A percentile compares a stretch with the other conserved stretches of the same genome.
These are phyloP conservation scores for Cinara cedri DNA, from an alignment of 2,888 invertebrate species.

Conservation along the genomic window DNA sequence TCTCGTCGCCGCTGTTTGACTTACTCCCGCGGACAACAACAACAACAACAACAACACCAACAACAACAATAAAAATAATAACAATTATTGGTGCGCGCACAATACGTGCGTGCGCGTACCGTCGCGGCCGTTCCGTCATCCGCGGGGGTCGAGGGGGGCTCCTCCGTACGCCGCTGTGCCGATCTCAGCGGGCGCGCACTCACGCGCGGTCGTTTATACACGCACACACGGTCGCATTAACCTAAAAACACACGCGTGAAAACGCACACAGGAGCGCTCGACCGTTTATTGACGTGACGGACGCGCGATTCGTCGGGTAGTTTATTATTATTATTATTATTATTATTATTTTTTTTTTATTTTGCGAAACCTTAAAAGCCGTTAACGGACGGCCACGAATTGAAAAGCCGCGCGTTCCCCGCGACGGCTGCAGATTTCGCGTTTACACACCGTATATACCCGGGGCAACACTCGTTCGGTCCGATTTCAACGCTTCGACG, in stretches of 20 bases:
- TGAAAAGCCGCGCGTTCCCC: background rate
- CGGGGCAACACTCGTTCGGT: too few species aligned
- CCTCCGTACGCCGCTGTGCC: conserved; percentile 44
- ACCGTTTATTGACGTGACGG: background rate
- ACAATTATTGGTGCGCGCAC: background rate
- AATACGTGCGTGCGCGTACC: background rate
- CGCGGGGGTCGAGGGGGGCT: conserved; percentile 26
- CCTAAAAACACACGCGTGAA: too few species aligned
- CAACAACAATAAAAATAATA: too few species aligned
- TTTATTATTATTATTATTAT: background rate
- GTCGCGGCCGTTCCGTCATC: conserved; percentile 33
- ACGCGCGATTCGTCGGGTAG: background rate
- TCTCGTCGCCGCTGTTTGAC: background rate
- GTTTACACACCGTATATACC: too few species aligned
- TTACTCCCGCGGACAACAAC: background rate
- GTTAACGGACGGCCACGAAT: conserved; percentile 5
- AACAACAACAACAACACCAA: too few species aligned
- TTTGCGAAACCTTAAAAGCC: conserved; percentile 31
- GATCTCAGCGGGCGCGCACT: conserved; percentile 43
- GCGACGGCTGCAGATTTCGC: too few species aligned
- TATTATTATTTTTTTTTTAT: background rate
- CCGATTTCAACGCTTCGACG: too few species aligned
- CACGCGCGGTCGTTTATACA: background rate
- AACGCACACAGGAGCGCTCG: too few species aligned
- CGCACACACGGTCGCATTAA: background rate